Evolutionary conservation across 1,140 invertebrate genomes (phyloP).

Genomic region (Aleiodes sp.): DNA sequence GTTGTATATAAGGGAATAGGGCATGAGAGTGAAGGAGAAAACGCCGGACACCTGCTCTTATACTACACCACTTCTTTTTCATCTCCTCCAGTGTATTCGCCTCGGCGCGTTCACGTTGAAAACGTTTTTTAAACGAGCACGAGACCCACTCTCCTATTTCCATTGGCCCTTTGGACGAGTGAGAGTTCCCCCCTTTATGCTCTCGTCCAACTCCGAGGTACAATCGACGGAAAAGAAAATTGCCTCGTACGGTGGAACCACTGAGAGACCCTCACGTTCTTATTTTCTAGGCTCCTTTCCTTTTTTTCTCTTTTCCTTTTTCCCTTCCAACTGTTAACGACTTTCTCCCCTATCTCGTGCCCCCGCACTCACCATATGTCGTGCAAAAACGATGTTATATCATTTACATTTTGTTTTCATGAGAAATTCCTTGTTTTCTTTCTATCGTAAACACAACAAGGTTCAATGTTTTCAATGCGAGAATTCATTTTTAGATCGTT

Average conservation of each 20-base stretch:
- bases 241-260: constrained; percentile 23
- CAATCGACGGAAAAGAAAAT: constrained; percentile 39
- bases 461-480: too few species aligned
- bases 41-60: constrained; percentile 34
- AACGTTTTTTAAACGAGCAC: constrained; percentile 34
- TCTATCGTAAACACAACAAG: too few species aligned
- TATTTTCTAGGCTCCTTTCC: constrained; percentile 4
- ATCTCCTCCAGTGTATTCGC: constrained; percentile 9
- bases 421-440: too few species aligned
- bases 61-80: background rate
- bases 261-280: constrained; percentile 7
- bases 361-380: constrained; percentile 6
- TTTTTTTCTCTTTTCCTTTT: constrained; percentile 23
- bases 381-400: too few species aligned
- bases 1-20: background rate
- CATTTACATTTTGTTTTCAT: too few species aligned
- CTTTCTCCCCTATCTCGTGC: background rate
- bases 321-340: constrained; percentile 5
- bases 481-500: too few species aligned
- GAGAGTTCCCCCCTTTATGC: too few species aligned
- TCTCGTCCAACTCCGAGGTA: constrained; percentile 8
- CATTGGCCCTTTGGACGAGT: background rate
- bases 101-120: constrained; percentile 22
- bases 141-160: constrained; percentile 12
- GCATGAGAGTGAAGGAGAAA: background rate